Percentiles rank a stretch among this genome's conserved stretches.
Conservation (phyloP, 2,113 vertebrate genomes). For the Pelvicachromis taeniatus region DNA sequence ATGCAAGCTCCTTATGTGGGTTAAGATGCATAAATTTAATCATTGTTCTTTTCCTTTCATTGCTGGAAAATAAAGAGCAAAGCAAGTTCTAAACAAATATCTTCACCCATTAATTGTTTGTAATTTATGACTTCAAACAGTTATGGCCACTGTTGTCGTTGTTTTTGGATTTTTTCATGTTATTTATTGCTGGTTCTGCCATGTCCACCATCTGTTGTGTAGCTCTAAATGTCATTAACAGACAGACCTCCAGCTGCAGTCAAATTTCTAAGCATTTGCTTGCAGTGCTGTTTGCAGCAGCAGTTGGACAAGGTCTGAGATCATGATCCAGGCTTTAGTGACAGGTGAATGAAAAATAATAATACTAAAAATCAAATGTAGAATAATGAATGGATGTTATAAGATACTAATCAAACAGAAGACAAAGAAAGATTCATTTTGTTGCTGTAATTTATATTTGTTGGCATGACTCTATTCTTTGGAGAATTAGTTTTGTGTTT, state of each 20-base stretch:
- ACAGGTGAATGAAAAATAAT: not conserved
- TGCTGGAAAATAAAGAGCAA: not conserved
- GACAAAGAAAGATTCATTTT: not conserved
- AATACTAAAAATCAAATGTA: not conserved
- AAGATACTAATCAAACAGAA: not conserved
- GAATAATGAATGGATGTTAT: not conserved
- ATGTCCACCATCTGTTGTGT: slow-evolving; percentile 26
- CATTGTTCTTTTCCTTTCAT: not conserved
- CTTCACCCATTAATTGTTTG: not conserved
- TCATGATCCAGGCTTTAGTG: not conserved
- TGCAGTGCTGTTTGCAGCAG: not conserved
- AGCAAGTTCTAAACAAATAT: not conserved
- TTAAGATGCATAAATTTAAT: not conserved
- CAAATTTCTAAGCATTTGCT: slow-evolving; percentile 1
- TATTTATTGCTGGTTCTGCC: not conserved
- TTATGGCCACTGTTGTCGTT: not conserved
- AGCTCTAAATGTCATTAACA: slow-evolving; percentile 33
- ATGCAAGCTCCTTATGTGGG: not conserved
- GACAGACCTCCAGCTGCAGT: slow-evolving; percentile 4
- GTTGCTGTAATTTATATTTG: not conserved
- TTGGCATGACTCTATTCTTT: not conserved
- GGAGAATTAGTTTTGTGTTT: not conserved
- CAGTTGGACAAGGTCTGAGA: not conserved
- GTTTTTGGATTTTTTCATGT: not conserved
- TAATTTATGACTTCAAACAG: not conserved